Evolutionary conservation across 2,113 vertebrate species (phyloP).

Genomic region (Hiodon alosoides): DNA sequence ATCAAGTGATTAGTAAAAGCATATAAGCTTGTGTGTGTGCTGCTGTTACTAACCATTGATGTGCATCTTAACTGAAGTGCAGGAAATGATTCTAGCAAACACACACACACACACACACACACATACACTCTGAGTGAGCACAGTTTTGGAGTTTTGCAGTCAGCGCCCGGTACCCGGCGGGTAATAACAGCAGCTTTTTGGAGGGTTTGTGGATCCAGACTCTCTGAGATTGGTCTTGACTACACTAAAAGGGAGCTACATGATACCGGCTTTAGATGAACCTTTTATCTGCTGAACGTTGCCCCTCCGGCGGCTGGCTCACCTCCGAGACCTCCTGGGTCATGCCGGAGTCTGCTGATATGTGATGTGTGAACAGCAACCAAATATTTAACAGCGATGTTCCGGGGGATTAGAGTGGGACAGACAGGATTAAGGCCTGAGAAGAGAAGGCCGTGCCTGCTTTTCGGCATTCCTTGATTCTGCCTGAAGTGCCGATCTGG

Average conservation of each 20-base stretch:
- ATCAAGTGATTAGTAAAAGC: neutral
- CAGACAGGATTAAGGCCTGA: slow-evolving; percentile 9
- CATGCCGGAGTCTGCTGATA: slow-evolving; percentile 28
- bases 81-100: neutral
- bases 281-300: slow-evolving; percentile 14
- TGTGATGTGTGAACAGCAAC: slow-evolving; percentile 32
- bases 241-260: slow-evolving; percentile 31
- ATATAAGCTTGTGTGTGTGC: neutral
- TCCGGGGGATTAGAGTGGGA: slow-evolving; percentile 22
- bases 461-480: no score
- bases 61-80: neutral
- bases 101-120: slow-evolving; percentile 7
- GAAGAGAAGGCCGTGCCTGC: no score
- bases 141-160: neutral
- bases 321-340: slow-evolving; percentile 34
- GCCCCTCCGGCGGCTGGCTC: slow-evolving; percentile 19
- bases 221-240: slow-evolving; percentile 8
- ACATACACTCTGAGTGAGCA: neutral
- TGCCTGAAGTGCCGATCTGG: no score
- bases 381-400: slow-evolving; percentile 28
- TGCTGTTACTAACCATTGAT: neutral
- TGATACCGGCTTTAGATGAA: slow-evolving; percentile 20
- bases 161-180: slow-evolving; percentile 9
- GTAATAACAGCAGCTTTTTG: slow-evolving; percentile 5
- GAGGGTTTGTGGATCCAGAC: slow-evolving; percentile 19